Conservation (phyloP, 1,140 invertebrate genomes). For the Euglossa dilemma region DNA sequence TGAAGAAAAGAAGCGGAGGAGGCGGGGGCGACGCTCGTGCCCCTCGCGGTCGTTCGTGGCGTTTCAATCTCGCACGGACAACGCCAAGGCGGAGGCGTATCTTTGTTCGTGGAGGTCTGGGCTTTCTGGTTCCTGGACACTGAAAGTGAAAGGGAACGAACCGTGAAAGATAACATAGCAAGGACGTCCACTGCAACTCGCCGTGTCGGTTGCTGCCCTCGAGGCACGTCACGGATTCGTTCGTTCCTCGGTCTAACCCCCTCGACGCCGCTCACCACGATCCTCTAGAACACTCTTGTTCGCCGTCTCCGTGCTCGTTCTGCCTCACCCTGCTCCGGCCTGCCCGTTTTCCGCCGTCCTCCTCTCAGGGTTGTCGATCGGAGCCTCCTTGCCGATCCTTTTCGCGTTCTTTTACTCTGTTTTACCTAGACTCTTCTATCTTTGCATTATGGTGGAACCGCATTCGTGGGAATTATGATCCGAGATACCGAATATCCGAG, state of each 20-base stretch:
- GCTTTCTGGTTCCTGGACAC: constrained; percentile 79
- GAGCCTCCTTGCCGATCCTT: too few species aligned
- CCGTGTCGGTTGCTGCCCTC: constrained; percentile 78
- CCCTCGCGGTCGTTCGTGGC: not conserved
- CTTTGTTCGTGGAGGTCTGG: constrained; percentile 74
- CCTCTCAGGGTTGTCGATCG: not conserved
- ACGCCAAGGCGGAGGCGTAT: constrained; percentile 61
- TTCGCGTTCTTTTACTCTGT: too few species aligned
- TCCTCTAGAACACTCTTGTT: not conserved
- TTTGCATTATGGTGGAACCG: too few species aligned
- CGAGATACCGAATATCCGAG: too few species aligned
- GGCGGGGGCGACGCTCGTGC: not conserved
- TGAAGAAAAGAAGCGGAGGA: not conserved
- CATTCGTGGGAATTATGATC: too few species aligned
- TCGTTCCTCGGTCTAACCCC: constrained; percentile 44
- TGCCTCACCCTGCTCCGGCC: constrained; percentile 4
- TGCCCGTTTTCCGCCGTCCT: not conserved
- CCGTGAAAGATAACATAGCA: constrained; percentile 81
- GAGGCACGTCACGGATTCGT: constrained; percentile 67
- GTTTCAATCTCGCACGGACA: constrained; percentile 36
- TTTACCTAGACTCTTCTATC: too few species aligned
- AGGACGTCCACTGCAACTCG: constrained; percentile 80
- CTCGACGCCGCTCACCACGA: constrained; percentile 1
- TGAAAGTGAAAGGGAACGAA: constrained; percentile 82
- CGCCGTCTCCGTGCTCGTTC: not conserved